phyloP scores from a whole-genome alignment of 2,797 vertebrate species.

The Bovichtus diacanthus region DNA sequence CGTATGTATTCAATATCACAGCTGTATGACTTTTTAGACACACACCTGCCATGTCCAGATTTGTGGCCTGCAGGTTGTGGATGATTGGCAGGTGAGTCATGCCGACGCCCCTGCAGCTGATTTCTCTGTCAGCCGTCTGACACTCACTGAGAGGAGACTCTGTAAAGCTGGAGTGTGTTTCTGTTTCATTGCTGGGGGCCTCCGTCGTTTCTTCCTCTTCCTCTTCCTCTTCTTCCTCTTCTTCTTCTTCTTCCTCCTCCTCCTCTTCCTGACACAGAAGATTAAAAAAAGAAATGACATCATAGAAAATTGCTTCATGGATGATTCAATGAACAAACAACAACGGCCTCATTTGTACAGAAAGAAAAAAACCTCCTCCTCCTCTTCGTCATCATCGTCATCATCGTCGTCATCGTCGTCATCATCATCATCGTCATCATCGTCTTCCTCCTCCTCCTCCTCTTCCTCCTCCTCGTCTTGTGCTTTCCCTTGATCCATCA shows the following conservation, averaged over 20 bases:
- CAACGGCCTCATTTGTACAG: background rate
- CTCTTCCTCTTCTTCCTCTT: conserved; percentile 12
- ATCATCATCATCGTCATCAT: conserved; percentile 36
- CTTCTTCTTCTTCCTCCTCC: background rate
- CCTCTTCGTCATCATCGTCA: conserved; percentile 41
- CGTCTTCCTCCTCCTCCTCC: conserved; percentile 36
- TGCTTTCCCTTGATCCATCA: conserved; percentile 63
- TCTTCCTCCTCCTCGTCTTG: conserved; percentile 51
- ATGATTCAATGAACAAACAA: background rate
- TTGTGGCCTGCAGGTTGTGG: conserved; percentile 78
- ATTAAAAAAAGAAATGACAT: background rate
- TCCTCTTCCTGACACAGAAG: conserved; percentile 50
- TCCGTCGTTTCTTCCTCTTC: conserved; percentile 70
- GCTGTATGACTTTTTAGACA: conserved; percentile 8
- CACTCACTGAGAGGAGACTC: conserved; percentile 78
- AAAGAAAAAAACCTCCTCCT: conserved; percentile 69
- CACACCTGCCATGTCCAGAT: conserved; percentile 86
- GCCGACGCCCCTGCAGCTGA: conserved; percentile 81
- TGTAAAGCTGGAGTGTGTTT: conserved; percentile 48
- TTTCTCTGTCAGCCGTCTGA: conserved; percentile 72
- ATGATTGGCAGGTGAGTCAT: conserved; percentile 84
- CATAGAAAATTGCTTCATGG: background rate
- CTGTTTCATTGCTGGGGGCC: conserved; percentile 73
- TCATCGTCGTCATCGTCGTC: conserved; percentile 58
- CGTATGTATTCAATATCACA: background rate